A percentile compares a stretch with the other conserved stretches of the same genome.
phyloP scores from a whole-genome alignment of 2,888 invertebrate genomes.

The Nipponacmea schrenckii region DNA sequence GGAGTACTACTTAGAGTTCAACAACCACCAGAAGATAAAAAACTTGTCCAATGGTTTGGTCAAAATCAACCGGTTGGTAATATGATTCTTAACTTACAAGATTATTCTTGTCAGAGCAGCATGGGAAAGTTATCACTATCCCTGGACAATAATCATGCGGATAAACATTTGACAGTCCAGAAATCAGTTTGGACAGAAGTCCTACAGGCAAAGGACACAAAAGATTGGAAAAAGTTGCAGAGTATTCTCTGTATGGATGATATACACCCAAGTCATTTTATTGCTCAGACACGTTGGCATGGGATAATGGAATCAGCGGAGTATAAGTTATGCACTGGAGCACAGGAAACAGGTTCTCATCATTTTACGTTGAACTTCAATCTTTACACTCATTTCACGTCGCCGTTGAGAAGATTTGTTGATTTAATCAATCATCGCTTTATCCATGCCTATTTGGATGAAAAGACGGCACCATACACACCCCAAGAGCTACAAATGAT shows the following conservation, averaged over 20 bases:
- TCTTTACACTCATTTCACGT: constrained; percentile 44
- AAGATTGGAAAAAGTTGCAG: constrained; percentile 17
- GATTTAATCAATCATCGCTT: constrained; percentile 41
- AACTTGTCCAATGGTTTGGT: constrained; percentile 28
- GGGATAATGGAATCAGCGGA: constrained; percentile 35
- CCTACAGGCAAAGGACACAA: background rate
- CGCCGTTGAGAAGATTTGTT: constrained; percentile 43
- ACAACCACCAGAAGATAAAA: constrained; percentile 23
- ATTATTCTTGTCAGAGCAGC: background rate
- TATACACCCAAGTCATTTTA: constrained; percentile 33
- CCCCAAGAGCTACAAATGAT: constrained; percentile 35
- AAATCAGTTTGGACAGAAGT: constrained; percentile 32
- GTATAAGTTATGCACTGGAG: constrained; percentile 31
- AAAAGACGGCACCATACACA: constrained; percentile 29
- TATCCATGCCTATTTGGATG: constrained; percentile 34
- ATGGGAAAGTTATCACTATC: background rate
- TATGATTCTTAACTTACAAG: constrained; percentile 31
- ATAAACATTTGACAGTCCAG: constrained; percentile 22
- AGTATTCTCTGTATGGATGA: constrained; percentile 33
- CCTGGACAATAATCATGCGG: background rate
- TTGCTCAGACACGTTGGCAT: constrained; percentile 36
- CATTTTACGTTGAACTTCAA: constrained; percentile 41
- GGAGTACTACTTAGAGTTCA: constrained; percentile 34
- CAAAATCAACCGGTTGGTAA: constrained; percentile 19
- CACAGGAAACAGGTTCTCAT: constrained; percentile 17